Conservation (phyloP, 2,888 invertebrate species). For the Hirudinaria manillensis region DNA sequence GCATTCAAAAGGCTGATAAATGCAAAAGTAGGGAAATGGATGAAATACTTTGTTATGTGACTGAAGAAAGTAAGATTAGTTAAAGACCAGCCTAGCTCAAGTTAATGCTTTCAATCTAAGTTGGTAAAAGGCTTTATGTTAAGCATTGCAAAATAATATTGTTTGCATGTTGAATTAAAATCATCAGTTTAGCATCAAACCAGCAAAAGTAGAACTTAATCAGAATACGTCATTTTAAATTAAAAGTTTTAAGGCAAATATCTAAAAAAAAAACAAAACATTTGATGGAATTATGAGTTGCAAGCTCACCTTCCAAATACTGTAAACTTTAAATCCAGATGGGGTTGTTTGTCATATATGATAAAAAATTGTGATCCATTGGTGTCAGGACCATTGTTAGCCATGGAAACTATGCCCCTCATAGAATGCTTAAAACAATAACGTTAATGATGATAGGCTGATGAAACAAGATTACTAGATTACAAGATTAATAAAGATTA, state of each 20-base stretch:
- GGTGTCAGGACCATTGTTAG: conserved; percentile 94
- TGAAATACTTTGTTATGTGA: no score
- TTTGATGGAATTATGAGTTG: neutral
- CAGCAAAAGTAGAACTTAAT: no score
- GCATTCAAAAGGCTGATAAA: no score
- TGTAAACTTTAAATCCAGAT: conserved; percentile 93
- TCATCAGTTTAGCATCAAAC: no score
- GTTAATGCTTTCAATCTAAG: no score
- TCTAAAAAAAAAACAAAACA: neutral
- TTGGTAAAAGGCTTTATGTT: no score
- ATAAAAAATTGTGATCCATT: conserved; percentile 98
- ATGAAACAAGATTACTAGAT: neutral
- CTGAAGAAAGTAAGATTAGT: no score
- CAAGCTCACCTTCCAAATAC: conserved; percentile 78
- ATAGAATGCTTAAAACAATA: conserved; percentile 69
- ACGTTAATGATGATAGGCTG: conserved; percentile 3
- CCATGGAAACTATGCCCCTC: conserved; percentile 89
- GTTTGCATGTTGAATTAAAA: no score
- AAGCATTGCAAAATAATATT: no score
- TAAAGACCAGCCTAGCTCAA: no score
- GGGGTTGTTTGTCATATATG: conserved; percentile 84
- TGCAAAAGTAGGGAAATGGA: no score
- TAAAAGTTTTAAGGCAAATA: conserved; percentile 14
- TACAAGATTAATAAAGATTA: conserved; percentile 34
- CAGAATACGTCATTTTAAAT: neutral